Percentiles rank a stretch among this genome's conserved stretches.
Evolutionary conservation across 2,888 invertebrate genomes (phyloP).

Genomic region (Vanessa cardui): DNA sequence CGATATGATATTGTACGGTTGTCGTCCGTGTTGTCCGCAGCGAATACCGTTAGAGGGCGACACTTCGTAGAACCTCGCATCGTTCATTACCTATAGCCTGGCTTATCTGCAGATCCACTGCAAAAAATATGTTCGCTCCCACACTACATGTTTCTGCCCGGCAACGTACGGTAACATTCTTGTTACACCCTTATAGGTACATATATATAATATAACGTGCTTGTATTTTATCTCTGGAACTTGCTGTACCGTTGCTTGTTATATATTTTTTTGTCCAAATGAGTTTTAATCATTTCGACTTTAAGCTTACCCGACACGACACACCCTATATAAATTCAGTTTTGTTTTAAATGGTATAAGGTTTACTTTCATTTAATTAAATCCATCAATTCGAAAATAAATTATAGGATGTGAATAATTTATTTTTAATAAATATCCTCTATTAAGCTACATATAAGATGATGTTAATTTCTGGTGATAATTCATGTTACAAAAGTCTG

Average conservation of each 20-base stretch:
- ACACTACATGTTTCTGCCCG: conserved; percentile 41
- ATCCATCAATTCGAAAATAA: too few species aligned
- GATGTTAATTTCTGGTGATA: too few species aligned
- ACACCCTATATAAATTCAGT: background rate
- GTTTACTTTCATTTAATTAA: background rate
- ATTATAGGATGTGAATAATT: too few species aligned
- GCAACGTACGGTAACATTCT: conserved; percentile 43
- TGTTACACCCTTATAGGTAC: conserved; percentile 40
- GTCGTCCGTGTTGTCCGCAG: conserved; percentile 9
- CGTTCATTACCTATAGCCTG: conserved; percentile 48
- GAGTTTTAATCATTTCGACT: background rate
- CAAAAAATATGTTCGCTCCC: conserved; percentile 45
- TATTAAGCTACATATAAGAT: too few species aligned
- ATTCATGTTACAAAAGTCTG: too few species aligned
- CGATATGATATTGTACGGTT: conserved; percentile 6
- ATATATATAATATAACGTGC: conserved; percentile 28
- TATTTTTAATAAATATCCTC: too few species aligned
- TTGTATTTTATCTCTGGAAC: conserved; percentile 24
- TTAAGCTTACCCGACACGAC: background rate
- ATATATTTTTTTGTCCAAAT: conserved; percentile 23
- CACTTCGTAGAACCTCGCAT: conserved; percentile 54
- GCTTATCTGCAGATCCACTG: conserved; percentile 34
- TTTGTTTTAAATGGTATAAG: background rate
- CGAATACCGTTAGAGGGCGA: conserved; percentile 46
- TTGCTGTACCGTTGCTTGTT: conserved; percentile 28